Evolutionary conservation across 2,113 vertebrate genomes (phyloP).

Genomic region (Sialia sialis): DNA sequence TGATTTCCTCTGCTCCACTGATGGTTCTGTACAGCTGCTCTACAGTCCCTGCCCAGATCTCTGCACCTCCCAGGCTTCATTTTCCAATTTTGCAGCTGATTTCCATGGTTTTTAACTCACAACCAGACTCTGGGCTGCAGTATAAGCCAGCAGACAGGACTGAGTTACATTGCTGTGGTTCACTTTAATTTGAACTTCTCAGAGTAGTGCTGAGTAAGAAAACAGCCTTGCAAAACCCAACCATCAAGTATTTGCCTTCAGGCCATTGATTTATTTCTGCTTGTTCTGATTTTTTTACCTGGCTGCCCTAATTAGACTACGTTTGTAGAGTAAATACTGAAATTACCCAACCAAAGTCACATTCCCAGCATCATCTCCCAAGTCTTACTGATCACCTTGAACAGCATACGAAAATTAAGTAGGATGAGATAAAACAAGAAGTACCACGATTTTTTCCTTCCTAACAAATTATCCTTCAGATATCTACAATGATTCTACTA

Average conservation of each 20-base stretch:
- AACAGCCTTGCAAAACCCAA: neutral
- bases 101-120: neutral
- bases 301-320: neutral
- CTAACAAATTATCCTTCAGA: conserved; percentile 11
- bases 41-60: neutral
- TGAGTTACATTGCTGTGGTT: neutral
- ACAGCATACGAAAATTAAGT: neutral
- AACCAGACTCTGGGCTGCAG: neutral
- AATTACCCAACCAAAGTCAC: neutral
- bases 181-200: neutral
- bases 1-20: neutral
- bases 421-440: neutral
- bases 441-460: neutral
- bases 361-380: neutral
- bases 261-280: neutral
- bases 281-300: neutral
- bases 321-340: neutral
- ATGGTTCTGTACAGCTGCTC: neutral
- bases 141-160: fast-evolving
- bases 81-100: neutral
- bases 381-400: neutral
- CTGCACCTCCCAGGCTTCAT: neutral
- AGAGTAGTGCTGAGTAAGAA: neutral
- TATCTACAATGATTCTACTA: neutral
- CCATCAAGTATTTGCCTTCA: neutral